These are phyloP conservation scores for Heptranchias perlo DNA, from an alignment of 2,113 vertebrate genomes.

Conservation along the genomic window DNA sequence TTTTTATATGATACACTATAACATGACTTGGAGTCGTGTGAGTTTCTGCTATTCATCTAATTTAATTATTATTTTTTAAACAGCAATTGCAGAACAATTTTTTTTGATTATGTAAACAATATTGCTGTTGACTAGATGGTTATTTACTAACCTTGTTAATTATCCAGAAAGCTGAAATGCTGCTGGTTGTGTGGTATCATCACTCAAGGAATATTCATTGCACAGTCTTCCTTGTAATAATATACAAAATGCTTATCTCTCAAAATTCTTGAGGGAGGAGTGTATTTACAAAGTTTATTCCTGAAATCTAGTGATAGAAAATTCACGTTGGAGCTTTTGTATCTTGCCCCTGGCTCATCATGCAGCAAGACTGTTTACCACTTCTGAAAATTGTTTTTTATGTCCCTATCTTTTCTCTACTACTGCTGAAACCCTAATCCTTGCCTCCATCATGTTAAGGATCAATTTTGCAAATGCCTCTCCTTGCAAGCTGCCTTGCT, in stretches of 20 bases:
- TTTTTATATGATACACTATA: not conserved
- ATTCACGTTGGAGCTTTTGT: not conserved
- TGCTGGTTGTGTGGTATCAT: not conserved
- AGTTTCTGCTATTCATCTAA: not conserved
- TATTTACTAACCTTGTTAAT: not conserved
- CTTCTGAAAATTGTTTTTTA: not conserved
- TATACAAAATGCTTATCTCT: not conserved
- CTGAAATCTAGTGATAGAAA: not conserved
- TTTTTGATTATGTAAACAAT: not conserved
- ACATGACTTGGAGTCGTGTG: not conserved
- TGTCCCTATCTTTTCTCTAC: not conserved
- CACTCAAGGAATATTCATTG: not conserved
- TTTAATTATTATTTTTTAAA: not conserved
- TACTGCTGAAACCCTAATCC: not conserved
- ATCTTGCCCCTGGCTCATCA: not conserved
- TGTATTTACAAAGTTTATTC: not conserved
- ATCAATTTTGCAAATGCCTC: not conserved
- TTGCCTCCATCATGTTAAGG: not conserved
- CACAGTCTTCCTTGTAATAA: not conserved
- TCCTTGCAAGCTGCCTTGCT: not conserved
- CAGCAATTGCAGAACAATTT: not conserved
- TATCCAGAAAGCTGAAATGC: not conserved
- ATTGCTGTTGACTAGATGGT: not conserved
- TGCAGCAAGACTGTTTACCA: not conserved
- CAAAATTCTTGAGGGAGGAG: not conserved